phyloP scores from a whole-genome alignment of 1,140 invertebrate genomes.

The Trichogramma pretiosum region DNA sequence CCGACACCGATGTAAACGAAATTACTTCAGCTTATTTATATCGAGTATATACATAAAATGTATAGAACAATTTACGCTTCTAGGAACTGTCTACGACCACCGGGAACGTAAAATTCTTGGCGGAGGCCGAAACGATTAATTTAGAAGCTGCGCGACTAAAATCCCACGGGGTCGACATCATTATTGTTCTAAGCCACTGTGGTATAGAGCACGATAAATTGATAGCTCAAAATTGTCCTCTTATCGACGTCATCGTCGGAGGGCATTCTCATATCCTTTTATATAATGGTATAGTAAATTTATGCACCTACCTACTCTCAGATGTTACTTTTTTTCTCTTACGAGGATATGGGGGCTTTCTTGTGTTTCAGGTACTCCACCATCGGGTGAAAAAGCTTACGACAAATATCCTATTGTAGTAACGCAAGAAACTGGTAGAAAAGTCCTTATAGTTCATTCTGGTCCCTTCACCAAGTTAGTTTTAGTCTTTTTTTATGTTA shows the following conservation, averaged over 20 bases:
- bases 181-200: constrained; percentile 72
- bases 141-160: constrained; percentile 55
- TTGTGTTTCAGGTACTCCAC: constrained; percentile 34
- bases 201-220: constrained; percentile 61
- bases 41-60: neutral
- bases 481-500: neutral
- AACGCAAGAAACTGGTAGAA: constrained; percentile 45
- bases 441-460: constrained; percentile 64
- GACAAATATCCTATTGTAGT: constrained; percentile 62
- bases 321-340: too few species aligned
- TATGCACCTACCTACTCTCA: too few species aligned
- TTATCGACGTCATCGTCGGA: constrained; percentile 75
- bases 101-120: constrained; percentile 53
- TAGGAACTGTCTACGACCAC: constrained; percentile 51
- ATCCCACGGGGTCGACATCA: constrained; percentile 58
- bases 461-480: constrained; percentile 54
- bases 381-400: constrained; percentile 46
- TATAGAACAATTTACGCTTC: neutral
- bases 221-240: constrained; percentile 56
- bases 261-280: constrained; percentile 80
- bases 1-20: constrained; percentile 56
- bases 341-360: too few species aligned
- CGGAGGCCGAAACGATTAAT: constrained; percentile 58
- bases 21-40: neutral
- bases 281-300: constrained; percentile 51